Evolutionary conservation across 2,888 invertebrate species (phyloP).

Genomic region (Microplitis manilae): DNA sequence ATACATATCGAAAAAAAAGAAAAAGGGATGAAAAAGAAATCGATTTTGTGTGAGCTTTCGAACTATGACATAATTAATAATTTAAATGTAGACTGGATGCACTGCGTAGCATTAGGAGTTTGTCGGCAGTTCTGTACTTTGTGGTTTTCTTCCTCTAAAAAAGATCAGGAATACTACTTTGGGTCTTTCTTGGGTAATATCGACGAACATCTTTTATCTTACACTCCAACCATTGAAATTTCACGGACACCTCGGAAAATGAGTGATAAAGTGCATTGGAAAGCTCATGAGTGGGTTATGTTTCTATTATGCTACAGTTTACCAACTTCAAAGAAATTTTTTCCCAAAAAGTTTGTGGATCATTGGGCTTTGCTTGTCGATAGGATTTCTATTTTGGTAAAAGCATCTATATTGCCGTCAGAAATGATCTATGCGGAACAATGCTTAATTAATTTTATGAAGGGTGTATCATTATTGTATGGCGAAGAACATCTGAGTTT

Average conservation of each 20-base stretch:
- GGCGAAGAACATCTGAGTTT: constrained; percentile 29
- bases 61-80: constrained; percentile 47
- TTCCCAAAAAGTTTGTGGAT: constrained; percentile 25
- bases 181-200: constrained; percentile 5
- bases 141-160: constrained; percentile 31
- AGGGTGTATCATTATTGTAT: constrained; percentile 10
- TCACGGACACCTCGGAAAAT: constrained; percentile 38
- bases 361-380: constrained; percentile 33
- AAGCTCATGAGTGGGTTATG: constrained; percentile 42
- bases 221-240: constrained; percentile 35
- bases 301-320: constrained; percentile 42
- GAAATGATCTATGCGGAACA: constrained; percentile 4
- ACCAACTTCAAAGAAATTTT: constrained; percentile 23
- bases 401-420: neutral
- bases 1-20: neutral
- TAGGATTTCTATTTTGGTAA: neutral
- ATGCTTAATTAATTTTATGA: neutral
- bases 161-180: constrained; percentile 6
- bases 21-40: constrained; percentile 14
- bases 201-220: constrained; percentile 18
- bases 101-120: constrained; percentile 41
- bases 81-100: constrained; percentile 48
- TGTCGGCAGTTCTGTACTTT: constrained; percentile 40
- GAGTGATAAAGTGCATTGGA: constrained; percentile 39
- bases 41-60: constrained; percentile 34